Evolutionary conservation across 2,888 invertebrate genomes (phyloP).

Genomic region (Isoperla grammatica): DNA sequence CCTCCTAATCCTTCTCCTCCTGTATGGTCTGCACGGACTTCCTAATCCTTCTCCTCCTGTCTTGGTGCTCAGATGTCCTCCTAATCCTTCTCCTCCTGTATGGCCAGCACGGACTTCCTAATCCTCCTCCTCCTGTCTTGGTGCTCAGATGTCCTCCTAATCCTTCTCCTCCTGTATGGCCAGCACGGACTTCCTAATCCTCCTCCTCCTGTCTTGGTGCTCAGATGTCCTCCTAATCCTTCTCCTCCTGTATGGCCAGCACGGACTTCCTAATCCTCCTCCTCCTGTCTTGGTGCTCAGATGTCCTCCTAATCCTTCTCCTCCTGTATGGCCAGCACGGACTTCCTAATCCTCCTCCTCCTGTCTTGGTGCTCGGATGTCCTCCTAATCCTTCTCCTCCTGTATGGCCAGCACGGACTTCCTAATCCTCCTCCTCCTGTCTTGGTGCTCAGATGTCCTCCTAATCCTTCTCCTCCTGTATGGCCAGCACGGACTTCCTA

Average conservation of each 20-base stretch:
- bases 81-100: conserved; percentile 21
- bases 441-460: not conserved
- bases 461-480: conserved; percentile 21
- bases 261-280: no score
- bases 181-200: not conserved
- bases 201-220: not conserved
- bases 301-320: conserved; percentile 17
- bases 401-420: conserved; percentile 11
- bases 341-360: no score
- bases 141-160: conserved; percentile 3
- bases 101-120: conserved; percentile 5
- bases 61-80: not conserved
- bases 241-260: conserved; percentile 22
- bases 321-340: conserved; percentile 18
- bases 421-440: no score
- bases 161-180: conserved; percentile 22
- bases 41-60: no score
- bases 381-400: conserved; percentile 20
- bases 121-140: not conserved
- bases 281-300: not conserved
- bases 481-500: conserved; percentile 5
- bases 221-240: conserved; percentile 12
- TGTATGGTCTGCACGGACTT: conserved; percentile 11
- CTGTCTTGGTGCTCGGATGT: not conserved
- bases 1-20: conserved; percentile 20